Evolutionary conservation across 1,140 invertebrate genomes (phyloP).

Genomic region (Drosophila prosaltans): DNA sequence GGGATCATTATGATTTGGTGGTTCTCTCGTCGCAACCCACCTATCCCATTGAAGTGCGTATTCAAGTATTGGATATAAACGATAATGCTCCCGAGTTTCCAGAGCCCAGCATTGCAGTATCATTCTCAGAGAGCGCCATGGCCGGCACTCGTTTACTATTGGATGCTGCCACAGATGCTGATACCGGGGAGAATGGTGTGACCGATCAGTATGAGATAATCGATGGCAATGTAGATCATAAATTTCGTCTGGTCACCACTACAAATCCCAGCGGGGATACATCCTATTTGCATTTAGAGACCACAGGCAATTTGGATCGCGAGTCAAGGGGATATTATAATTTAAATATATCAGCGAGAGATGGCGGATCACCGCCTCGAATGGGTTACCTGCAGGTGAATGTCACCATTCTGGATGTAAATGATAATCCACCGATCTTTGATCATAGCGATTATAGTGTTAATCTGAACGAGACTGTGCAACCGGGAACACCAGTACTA

Average conservation of each 20-base stretch:
- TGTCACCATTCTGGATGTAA: slow-evolving; percentile 95
- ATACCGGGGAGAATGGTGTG: slow-evolving; percentile 93
- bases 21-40: slow-evolving; percentile 95
- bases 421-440: slow-evolving; percentile 97
- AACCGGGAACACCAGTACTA: slow-evolving; percentile 92
- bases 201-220: slow-evolving; percentile 94
- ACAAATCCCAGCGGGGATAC: slow-evolving; percentile 94
- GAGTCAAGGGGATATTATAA: slow-evolving; percentile 92
- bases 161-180: slow-evolving; percentile 93
- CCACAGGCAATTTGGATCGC: slow-evolving; percentile 93
- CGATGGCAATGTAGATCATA: slow-evolving; percentile 92
- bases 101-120: slow-evolving; percentile 92
- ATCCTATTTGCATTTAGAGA: slow-evolving; percentile 95
- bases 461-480: slow-evolving; percentile 94
- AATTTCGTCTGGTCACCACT: slow-evolving; percentile 93
- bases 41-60: slow-evolving; percentile 95
- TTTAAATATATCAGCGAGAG: slow-evolving; percentile 94
- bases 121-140: slow-evolving; percentile 95
- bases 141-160: slow-evolving; percentile 92
- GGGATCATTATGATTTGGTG: slow-evolving; percentile 93
- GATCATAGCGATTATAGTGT: slow-evolving; percentile 96
- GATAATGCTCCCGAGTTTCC: slow-evolving; percentile 96
- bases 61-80: slow-evolving; percentile 93
- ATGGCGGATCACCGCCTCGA: slow-evolving; percentile 91
- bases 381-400: slow-evolving; percentile 95